phyloP scores from a whole-genome alignment of 30 jellyfish, hydroid and myxozoan genomes.

The Mastigias papua region DNA sequence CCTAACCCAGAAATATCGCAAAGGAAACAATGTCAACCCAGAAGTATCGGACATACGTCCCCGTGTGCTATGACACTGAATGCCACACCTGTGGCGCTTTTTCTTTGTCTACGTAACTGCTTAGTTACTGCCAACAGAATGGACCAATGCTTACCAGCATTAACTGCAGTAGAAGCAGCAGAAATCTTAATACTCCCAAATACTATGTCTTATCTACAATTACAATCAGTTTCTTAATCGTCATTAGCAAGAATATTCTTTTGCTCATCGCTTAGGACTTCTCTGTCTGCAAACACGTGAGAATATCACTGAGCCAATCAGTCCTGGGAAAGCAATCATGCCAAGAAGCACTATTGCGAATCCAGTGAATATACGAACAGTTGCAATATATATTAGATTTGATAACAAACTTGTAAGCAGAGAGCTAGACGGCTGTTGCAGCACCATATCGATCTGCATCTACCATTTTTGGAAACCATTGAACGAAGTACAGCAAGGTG shows the following conservation, averaged over 20 bases:
- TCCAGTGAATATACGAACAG: constrained; percentile 58
- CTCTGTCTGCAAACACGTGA: constrained; percentile 3
- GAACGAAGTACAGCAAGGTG: constrained; percentile 62
- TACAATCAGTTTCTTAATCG: neutral
- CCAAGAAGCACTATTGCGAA: constrained; percentile 47
- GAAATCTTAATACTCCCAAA: no score
- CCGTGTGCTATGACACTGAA: no score
- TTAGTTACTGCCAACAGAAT: no score
- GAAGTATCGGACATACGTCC: no score
- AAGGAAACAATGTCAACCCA: no score
- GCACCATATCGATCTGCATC: constrained; percentile 71
- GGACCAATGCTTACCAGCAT: no score
- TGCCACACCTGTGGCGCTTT: no score
- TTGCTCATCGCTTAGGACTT: constrained; percentile 8
- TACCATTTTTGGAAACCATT: constrained; percentile 68
- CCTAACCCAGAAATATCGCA: no score
- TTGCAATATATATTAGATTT: constrained; percentile 43
- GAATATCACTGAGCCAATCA: constrained; percentile 26
- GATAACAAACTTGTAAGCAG: constrained; percentile 46
- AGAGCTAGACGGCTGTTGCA: constrained; percentile 48
- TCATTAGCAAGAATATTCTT: neutral
- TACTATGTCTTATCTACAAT: no score
- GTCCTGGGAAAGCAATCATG: constrained; percentile 27
- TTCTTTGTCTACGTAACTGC: no score
- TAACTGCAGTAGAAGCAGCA: no score